Percentiles rank a stretch among this genome's conserved stretches.
These are phyloP conservation scores for Podiceps cristatus DNA, from an alignment of 2,113 vertebrate species.

Conservation along the genomic window DNA sequence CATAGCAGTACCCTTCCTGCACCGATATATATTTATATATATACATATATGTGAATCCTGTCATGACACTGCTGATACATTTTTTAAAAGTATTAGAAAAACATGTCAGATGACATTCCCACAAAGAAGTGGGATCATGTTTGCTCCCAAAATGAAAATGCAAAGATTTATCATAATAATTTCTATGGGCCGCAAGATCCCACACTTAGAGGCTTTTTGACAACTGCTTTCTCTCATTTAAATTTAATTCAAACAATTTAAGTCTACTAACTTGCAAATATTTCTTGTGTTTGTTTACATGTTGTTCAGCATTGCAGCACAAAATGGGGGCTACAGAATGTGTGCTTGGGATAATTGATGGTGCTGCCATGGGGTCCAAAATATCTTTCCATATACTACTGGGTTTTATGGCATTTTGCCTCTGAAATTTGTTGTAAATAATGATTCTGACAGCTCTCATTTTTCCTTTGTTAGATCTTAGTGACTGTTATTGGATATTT, in stretches of 20 bases:
- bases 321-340: not conserved
- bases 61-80: not conserved
- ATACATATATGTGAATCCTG: not conserved
- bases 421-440: slow-evolving; percentile 60
- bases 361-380: not conserved
- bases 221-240: not conserved
- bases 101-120: not conserved
- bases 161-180: not conserved
- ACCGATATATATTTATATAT: not conserved
- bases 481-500: slow-evolving; percentile 34
- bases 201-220: not conserved
- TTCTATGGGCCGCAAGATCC: rapidly evolving
- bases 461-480: slow-evolving; percentile 60
- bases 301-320: not conserved
- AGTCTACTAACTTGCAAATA: not conserved
- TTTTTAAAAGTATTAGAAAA: not conserved
- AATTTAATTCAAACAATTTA: not conserved
- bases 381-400: not conserved
- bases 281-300: not conserved
- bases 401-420: slow-evolving; percentile 4
- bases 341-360: slow-evolving; percentile 5
- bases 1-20: not conserved
- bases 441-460: slow-evolving; percentile 45
- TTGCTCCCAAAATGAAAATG: not conserved
- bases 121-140: not conserved